Evolutionary conservation across 2,888 invertebrate species (phyloP), one percentile per base, ranked within the genome.

Genomic region (Agapetus fuscipes): DNA sequence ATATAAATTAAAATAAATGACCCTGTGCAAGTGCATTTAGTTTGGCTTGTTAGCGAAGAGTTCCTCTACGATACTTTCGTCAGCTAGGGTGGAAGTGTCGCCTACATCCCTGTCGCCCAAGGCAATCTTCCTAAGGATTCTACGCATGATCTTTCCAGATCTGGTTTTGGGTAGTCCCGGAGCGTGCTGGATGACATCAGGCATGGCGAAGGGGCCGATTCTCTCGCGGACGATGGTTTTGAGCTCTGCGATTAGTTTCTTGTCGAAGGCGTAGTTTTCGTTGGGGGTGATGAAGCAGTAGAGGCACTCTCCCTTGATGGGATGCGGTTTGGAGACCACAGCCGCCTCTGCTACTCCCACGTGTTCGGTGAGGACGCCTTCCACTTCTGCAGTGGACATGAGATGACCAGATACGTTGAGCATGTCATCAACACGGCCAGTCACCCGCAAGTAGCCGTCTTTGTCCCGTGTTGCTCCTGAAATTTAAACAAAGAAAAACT

Each of bases 401-500:
- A 98, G 71, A 64, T 98, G 97, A 0, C 97, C 98, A 2, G 94
- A 95, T 6, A 98, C 96, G 62, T 98, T 98, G 50, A 98, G 70
- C 91, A 98, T 95, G 61, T 98, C 98, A 60, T 98, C 97, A 26
- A 96, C 88, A 41, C 96, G 80, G 0, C 96, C 96, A 0, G 95
- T 96, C 43, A 97, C 84, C 94, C 94, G 95, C 39, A 93, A 66
- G 60, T 93, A 94, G 1, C 96, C 96, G 59, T 98, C 96, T 14
- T 82, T 76, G 60, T 98, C 97, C 41, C 93, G 73, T 50, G 77
- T 75, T 0, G 91, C 94, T 39, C 94, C 94, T 94, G 57, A 14
- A 57, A 51, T n/a, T n/a, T n/a, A n/a, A n/a, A 17, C 10, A 30
- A 9, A 5, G 11, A n/a, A 32, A n/a, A n/a, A n/a, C n/a, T n/a